Percentiles rank a stretch among this genome's conserved stretches.
Evolutionary conservation across 2,797 vertebrate species (phyloP).

Genomic region (Sphenopsis melanotis): DNA sequence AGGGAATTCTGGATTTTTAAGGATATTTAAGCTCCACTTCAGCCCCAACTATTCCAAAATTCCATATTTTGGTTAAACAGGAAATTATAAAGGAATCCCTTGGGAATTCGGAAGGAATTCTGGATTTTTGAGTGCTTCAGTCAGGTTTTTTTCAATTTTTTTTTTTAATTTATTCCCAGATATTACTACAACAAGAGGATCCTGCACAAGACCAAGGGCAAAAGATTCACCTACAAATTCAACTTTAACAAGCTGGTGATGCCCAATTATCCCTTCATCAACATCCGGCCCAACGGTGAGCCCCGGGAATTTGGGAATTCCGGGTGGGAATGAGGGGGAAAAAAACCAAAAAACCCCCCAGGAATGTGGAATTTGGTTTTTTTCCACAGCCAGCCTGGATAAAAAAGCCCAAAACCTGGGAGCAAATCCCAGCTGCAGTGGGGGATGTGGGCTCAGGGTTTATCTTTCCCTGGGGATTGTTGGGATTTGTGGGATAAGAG

Average conservation of each 20-base stretch:
- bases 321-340: rapidly evolving
- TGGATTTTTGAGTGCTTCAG: background rate
- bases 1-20: background rate
- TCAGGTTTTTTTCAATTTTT: rapidly evolving
- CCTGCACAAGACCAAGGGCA: slow-evolving; percentile 81
- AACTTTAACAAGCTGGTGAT: slow-evolving; percentile 82
- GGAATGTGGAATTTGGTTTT: background rate
- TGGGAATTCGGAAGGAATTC: background rate
- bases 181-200: slow-evolving; percentile 82
- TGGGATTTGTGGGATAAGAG: background rate
- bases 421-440: background rate
- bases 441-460: background rate
- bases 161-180: background rate
- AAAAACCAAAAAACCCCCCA: background rate
- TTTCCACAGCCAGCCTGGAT: background rate
- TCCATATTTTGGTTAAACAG: background rate
- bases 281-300: slow-evolving; percentile 77
- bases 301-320: background rate
- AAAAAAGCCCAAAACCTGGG: too few relatives aligned
- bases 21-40: background rate
- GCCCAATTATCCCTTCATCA: slow-evolving; percentile 80
- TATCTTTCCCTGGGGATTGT: background rate
- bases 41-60: background rate
- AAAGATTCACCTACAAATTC: slow-evolving; percentile 80
- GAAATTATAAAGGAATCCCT: background rate